Conservation (phyloP, 2,888 invertebrate genomes). For the Tinea trinotella region DNA sequence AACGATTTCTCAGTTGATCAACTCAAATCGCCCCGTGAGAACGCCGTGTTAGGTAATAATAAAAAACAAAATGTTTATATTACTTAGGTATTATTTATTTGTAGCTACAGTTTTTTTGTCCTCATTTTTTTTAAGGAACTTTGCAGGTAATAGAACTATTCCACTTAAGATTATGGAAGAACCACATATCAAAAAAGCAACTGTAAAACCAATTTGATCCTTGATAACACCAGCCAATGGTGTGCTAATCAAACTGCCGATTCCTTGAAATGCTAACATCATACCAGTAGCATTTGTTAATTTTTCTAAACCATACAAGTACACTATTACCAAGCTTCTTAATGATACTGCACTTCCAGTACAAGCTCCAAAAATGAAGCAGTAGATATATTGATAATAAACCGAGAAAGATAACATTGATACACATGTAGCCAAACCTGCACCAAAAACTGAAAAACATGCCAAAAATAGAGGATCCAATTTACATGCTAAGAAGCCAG, state of each 20-base stretch:
- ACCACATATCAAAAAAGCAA: constrained; percentile 48
- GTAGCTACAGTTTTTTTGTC: not conserved
- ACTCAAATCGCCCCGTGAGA: too few species aligned
- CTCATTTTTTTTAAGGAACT: not conserved
- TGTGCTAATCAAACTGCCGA: constrained; percentile 51
- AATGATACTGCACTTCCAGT: constrained; percentile 40
- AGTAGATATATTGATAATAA: constrained; percentile 48
- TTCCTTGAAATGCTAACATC: constrained; percentile 51
- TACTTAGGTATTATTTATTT: not conserved
- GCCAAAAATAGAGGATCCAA: constrained; percentile 38
- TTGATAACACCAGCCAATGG: constrained; percentile 47
- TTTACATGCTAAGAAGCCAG: constrained; percentile 45
- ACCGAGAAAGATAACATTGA: constrained; percentile 42
- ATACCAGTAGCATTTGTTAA: constrained; percentile 60
- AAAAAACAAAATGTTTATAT: too few species aligned
- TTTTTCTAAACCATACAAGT: constrained; percentile 52
- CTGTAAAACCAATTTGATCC: constrained; percentile 38
- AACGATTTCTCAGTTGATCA: too few species aligned
- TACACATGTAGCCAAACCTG: constrained; percentile 40
- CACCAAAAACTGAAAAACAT: constrained; percentile 28
- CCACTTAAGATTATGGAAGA: constrained; percentile 42
- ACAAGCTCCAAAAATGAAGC: constrained; percentile 45
- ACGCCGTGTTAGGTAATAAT: too few species aligned
- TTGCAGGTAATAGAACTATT: constrained; percentile 34
- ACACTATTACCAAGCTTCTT: constrained; percentile 47